A percentile compares a stretch with the other conserved stretches of the same genome.
These are phyloP conservation scores for Champsocephalus esox DNA, from an alignment of 2,797 vertebrate species.

Conservation along the genomic window DNA sequence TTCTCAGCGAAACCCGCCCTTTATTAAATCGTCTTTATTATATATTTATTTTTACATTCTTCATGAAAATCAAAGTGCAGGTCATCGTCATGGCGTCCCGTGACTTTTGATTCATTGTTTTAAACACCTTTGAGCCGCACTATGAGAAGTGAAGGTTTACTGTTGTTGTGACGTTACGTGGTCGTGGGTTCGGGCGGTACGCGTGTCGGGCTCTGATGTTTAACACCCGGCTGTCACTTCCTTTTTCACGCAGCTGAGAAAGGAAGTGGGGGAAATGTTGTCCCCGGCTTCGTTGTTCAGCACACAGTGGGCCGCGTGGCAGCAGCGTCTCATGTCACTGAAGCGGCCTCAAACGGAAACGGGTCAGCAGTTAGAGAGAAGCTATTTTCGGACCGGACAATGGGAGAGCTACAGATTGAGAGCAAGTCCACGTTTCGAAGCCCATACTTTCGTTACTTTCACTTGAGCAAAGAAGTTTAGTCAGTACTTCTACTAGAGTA, in stretches of 20 bases:
- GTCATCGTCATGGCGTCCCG: too few relatives aligned
- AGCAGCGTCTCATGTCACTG: constrained; percentile 14
- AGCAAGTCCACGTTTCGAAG: background rate
- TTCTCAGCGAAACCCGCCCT: too few relatives aligned
- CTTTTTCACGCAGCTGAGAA: constrained; percentile 38
- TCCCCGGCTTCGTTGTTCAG: constrained; percentile 10
- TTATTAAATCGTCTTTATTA: too few relatives aligned
- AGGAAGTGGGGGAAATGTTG: constrained; percentile 28
- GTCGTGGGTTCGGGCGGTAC: accelerated
- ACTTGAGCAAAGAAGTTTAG: too few relatives aligned
- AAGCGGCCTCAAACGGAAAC: constrained; percentile 28
- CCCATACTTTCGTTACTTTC: too few relatives aligned
- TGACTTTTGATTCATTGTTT: too few relatives aligned
- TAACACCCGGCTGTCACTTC: constrained; percentile 36
- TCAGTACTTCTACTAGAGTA: too few relatives aligned
- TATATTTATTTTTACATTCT: too few relatives aligned
- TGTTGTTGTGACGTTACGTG: background rate
- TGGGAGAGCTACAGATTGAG: background rate
- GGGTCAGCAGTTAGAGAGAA: constrained; percentile 26
- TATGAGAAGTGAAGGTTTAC: too few relatives aligned
- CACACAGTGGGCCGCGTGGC: constrained; percentile 35
- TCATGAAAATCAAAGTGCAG: too few relatives aligned
- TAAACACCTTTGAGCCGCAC: too few relatives aligned
- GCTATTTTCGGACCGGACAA: background rate
- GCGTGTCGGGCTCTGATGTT: constrained; percentile 17